Conservation (phyloP, 92 coral and sea anemone genomes). For the Nematostella vectensis region DNA sequence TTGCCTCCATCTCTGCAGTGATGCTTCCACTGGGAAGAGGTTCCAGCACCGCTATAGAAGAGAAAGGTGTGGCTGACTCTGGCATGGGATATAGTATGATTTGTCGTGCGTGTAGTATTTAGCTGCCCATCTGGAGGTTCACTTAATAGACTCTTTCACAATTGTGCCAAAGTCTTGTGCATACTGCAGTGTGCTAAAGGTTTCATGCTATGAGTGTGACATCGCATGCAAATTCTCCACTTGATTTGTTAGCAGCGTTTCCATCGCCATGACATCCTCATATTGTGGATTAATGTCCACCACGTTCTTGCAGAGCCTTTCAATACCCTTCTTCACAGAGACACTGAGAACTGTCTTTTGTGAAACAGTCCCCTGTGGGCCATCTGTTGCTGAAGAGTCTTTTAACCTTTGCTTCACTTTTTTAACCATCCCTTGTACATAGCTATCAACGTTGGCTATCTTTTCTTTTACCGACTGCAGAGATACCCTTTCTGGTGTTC, state of each 20-base stretch:
- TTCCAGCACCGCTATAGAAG: slow-evolving; percentile 15
- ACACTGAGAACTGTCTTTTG: slow-evolving; percentile 16
- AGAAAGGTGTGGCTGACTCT: slow-evolving; percentile 34
- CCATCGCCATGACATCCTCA: slow-evolving; percentile 17
- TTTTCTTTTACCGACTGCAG: slow-evolving; percentile 13
- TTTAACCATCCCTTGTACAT: neutral
- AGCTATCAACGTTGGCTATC: slow-evolving; percentile 1
- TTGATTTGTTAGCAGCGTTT: slow-evolving; percentile 41
- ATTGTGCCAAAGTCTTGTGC: slow-evolving; percentile 49
- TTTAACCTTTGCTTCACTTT: slow-evolving; percentile 2
- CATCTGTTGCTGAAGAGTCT: slow-evolving; percentile 17
- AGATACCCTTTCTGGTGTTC: slow-evolving; percentile 14
- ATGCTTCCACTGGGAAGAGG: no score
- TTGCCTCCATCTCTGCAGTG: slow-evolving; percentile 23
- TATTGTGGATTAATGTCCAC: slow-evolving; percentile 20
- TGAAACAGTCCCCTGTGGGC: slow-evolving; percentile 28
- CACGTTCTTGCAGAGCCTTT: slow-evolving; percentile 5
- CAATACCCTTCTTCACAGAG: slow-evolving; percentile 18
- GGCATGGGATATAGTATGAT: slow-evolving; percentile 44
- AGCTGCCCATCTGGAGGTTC: slow-evolving; percentile 43
- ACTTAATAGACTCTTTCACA: slow-evolving; percentile 54
- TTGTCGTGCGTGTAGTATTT: slow-evolving; percentile 29
- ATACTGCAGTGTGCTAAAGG: slow-evolving; percentile 58
- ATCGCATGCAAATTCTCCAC: slow-evolving; percentile 61
- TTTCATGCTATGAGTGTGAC: slow-evolving; percentile 57